phyloP scores from a whole-genome alignment of 1,140 invertebrate species.

The Maniola jurtina region DNA sequence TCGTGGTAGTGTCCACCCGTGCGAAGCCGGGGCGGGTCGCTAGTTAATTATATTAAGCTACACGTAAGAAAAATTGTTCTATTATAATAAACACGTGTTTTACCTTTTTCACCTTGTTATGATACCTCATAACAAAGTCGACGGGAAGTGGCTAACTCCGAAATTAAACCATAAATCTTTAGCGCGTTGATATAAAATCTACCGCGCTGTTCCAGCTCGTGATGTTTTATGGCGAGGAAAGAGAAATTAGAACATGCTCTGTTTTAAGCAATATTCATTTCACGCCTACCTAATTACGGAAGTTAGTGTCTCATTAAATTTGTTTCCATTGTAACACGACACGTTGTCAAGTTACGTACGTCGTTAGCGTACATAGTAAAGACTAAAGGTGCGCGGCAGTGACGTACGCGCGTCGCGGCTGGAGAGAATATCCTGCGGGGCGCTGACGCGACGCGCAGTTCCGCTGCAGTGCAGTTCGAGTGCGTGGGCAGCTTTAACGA shows the following conservation, averaged over 20 bases:
- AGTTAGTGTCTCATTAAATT: slow-evolving; percentile 32
- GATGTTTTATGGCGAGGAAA: slow-evolving; percentile 19
- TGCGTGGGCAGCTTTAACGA: no score
- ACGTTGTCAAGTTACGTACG: background rate
- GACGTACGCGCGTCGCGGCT: no score
- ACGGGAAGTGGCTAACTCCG: slow-evolving; percentile 15
- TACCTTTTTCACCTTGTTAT: background rate
- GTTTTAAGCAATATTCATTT: slow-evolving; percentile 39
- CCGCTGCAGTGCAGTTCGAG: no score
- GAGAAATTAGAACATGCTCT: slow-evolving; percentile 20
- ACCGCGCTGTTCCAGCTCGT: slow-evolving; percentile 15
- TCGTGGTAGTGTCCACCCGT: no score
- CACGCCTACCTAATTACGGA: slow-evolving; percentile 43
- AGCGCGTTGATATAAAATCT: slow-evolving; percentile 11
- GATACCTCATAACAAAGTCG: slow-evolving; percentile 7
- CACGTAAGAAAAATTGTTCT: slow-evolving; percentile 4
- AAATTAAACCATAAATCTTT: slow-evolving; percentile 29
- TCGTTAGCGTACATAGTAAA: no score
- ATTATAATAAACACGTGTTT: background rate
- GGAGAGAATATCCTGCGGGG: no score
- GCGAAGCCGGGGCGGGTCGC: no score
- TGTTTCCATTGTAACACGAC: slow-evolving; percentile 33
- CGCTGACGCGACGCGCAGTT: no score
- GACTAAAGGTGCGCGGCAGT: no score
- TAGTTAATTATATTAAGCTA: no score